Evolutionary conservation across 2,113 vertebrate genomes (phyloP), one percentile per base, ranked within the genome.

Genomic region (Anthoscopus minutus): DNA sequence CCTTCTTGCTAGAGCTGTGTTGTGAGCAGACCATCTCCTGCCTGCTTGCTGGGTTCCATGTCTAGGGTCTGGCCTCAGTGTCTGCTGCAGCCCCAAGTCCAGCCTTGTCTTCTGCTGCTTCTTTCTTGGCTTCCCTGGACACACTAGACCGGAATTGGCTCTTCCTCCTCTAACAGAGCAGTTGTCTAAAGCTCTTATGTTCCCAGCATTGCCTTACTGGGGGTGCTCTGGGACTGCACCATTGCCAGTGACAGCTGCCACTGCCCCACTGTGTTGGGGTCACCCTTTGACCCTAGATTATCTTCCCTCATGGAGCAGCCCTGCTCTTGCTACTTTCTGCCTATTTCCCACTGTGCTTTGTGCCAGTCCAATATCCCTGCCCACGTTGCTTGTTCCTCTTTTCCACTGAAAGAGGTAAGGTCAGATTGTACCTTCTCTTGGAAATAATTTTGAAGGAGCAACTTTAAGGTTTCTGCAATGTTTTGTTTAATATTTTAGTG

Each of bases 1-100:
- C 5, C 21, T 45, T 51, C 12, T 70, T 56, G 25, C 40, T 33
- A 3, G 25, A 54, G 57, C 57, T n/a, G 4, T 0, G 0, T 3
- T 53, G 27, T 25, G n/a, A 61, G 3, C 53, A 60, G 38, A 11
- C 10, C 30, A 30, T 28, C 51, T 79, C 35, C 47, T 66, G 42
- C 12, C 30, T 42, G 25, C 57, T 50, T 40, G 11, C 21, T 64
- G 69, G 57, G 27, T 57, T 73, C 40, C 4, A 2, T 5, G 23
- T n/a, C 42, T n/a, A 18, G n/a, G 71, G 19, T 14, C 24, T 70
- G 71, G 19, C 16, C 24, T 70, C 61, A 38, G 35, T 23, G 9
- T 40, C 40, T 65, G 27, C 31, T 42, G 33, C 20, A 61, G 20
- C 54, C 28, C 56, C 9, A 17, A 3, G 1, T 18, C n/a, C 54